Base-by-base conservation (phyloP, 2,113 vertebrate species). In the Nyctibius bracteatus region DNA sequence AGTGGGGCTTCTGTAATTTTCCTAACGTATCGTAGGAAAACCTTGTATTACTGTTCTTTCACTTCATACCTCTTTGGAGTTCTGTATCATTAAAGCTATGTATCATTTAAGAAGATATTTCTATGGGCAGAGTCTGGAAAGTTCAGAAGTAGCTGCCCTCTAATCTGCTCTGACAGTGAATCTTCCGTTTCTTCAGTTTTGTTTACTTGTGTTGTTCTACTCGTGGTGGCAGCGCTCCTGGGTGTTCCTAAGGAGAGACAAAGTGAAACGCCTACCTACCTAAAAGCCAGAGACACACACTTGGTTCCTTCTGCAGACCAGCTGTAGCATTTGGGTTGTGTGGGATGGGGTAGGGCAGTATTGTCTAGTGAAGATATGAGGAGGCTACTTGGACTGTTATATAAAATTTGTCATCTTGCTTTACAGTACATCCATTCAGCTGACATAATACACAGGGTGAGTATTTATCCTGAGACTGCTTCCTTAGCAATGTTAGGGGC, bases 381-480 rank as follows among this genome's bases (percentile, higher is more conserved):
- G 55, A 65, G 65, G 77, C 46, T 81, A 5, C 63, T 94, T 70
- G 71, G 44, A 37, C 49, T 95, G 62, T 90, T 74, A 27, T 5
- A 31, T 89, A 95, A 90, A 80, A 72, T 67, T 77, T 97, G 58
- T 95, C 37, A 70, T 89, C 75, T 98, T 97, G 68, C 61, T 44
- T 96, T 94, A 7, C 98, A 99, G 99, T 99, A 99, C 97, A 99
- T 99, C 96, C 99, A 99, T 97, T 99, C 99, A 86, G 99, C 99
- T 81, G 99, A 99, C 91, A 99, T 99, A 95, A 99, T 99, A 94
- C 99, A 99, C 98, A 99, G 99, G 98, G 99, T 99, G 97, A 99
- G 99, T 99, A 83, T 90, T 86, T 8, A 59, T 79, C 33, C 67
- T 84, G 19, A 62, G 12, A 31, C 88, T 81, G 27, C 41, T 90